Conservation (phyloP, 2,113 vertebrate genomes). For the Todiramphus saurophagus region DNA sequence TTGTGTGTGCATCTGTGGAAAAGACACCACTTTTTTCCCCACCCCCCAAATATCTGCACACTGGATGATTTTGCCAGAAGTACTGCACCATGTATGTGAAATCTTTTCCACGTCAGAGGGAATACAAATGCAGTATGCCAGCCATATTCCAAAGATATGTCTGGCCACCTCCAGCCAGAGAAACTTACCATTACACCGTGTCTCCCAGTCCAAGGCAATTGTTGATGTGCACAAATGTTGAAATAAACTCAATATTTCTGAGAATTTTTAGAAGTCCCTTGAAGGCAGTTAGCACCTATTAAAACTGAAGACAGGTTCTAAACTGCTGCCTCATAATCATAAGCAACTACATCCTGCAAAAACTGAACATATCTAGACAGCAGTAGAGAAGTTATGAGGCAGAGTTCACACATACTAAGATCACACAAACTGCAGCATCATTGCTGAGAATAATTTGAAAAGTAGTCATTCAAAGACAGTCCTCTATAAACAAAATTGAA, state of each 20-base stretch:
- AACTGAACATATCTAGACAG: background rate
- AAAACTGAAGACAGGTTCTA: background rate
- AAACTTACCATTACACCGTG: fast-evolving
- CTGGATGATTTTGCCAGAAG: background rate
- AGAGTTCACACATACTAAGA: background rate
- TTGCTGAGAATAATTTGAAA: background rate
- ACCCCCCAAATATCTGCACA: background rate
- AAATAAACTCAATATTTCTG: background rate
- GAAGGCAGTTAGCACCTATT: background rate
- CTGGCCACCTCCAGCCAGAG: background rate
- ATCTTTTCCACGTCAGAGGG: background rate
- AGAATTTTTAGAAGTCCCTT: background rate
- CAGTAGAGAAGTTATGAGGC: background rate
- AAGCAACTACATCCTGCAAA: background rate
- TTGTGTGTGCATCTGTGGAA: background rate
- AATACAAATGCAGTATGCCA: background rate
- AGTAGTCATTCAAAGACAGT: background rate
- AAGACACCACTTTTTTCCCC: background rate
- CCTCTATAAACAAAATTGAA: background rate
- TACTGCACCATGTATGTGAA: background rate
- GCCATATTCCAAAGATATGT: background rate
- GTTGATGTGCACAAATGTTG: background rate
- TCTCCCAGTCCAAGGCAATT: background rate
- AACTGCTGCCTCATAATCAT: background rate
- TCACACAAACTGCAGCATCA: background rate